Percentiles rank a stretch among this genome's conserved stretches.
Conservation (phyloP, 2,113 vertebrate species). For the Deroptyus accipitrinus region DNA sequence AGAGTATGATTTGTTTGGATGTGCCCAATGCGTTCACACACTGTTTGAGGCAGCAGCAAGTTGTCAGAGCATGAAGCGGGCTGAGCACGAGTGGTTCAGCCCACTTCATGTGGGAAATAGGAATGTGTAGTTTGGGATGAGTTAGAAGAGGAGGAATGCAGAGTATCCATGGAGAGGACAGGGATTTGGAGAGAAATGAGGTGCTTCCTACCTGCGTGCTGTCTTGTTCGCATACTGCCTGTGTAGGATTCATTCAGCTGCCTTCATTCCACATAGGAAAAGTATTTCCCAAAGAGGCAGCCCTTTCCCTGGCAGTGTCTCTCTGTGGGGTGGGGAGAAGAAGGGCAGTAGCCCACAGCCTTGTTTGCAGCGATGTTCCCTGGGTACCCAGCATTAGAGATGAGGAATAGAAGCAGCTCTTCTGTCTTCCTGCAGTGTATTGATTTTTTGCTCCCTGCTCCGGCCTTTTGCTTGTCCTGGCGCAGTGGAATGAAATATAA, state of each 20-base stretch:
- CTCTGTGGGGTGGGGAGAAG: background rate
- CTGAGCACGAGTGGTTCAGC: background rate
- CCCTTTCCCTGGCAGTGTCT: background rate
- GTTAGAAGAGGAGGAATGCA: background rate
- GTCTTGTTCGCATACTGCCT: accelerated
- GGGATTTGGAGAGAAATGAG: background rate
- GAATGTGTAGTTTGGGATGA: background rate
- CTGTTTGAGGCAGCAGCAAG: background rate
- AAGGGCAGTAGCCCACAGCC: background rate
- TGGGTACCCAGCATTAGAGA: background rate
- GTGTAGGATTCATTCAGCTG: background rate
- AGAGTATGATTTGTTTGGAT: background rate
- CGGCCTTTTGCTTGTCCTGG: conserved; percentile 68
- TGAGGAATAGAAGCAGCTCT: conserved; percentile 56
- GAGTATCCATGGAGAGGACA: background rate
- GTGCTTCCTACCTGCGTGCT: background rate
- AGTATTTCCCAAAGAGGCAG: background rate
- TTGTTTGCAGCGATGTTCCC: conserved; percentile 8
- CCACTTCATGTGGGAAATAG: background rate
- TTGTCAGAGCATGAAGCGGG: background rate
- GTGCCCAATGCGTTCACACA: background rate
- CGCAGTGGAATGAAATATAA: conserved; percentile 64
- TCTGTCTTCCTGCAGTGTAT: conserved; percentile 68
- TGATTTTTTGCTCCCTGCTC: conserved; percentile 73
- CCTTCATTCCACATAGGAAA: background rate